Base-by-base conservation (phyloP, 1,140 invertebrate genomes). In the Ericerus pela region DNA sequence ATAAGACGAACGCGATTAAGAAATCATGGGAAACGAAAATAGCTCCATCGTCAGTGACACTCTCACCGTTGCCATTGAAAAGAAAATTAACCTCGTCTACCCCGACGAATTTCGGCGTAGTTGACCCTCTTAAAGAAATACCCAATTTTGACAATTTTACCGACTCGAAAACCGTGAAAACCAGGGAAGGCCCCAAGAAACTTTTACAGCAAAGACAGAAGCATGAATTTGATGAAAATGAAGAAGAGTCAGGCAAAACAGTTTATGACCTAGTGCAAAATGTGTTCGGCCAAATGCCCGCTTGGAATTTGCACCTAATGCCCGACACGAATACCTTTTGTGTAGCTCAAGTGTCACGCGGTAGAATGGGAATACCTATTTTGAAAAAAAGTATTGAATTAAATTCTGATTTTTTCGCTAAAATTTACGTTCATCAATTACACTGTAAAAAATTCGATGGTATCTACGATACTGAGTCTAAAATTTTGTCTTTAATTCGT, bases 361-460 rank as follows among this genome's bases (percentile, higher is more conserved):
- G 59, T 20, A 27, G 56, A 6, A 51, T 55, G 28, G 59, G 59
- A 1, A 51, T 60, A 28, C 59, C 59, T 6, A 54, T 37, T 6
- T 43, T 60, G n/a, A 60, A 60, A 24, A 60, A 58, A 52, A 57
- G 56, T 51, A 60, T 60, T 22, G 59, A 60, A 56, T 51, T 60
- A 20, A 57, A 60, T 53, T 2, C 52, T 2, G 41, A 60, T 52
- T 60, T 58, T 30, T 55, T 54, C 53, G 59, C 57, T 10, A 60
- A 60, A 60, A 57, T 60, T 2, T 60, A 52, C 47, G 54, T 60
- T 18, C 59, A 60, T 29, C 59, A 60, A 29, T 54, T 58, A 29
- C 59, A 60, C 12, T 58, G 51, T 36, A 60, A 60, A 52, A 31
- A 54, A 6, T 60, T 51, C 54, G 59, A 60, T 54, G 57, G 57